These are phyloP conservation scores for Labeo calbasu DNA, from an alignment of 2,797 vertebrate genomes.

Conservation along the genomic window DNA sequence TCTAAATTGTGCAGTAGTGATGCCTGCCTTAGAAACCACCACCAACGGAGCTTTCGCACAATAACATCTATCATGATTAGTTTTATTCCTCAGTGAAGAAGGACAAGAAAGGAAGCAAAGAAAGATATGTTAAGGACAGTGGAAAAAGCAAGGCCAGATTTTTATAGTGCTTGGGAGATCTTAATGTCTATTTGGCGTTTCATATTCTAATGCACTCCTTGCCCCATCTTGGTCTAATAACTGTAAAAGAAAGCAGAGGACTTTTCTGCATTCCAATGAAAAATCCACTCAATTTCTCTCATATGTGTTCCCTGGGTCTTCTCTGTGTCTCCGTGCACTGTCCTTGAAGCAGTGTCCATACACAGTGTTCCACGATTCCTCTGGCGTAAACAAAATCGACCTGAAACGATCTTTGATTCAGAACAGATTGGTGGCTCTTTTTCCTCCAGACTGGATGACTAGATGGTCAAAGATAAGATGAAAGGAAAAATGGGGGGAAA, in stretches of 20 bases:
- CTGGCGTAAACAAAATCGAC: conserved; percentile 51
- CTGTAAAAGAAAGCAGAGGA: conserved; percentile 63
- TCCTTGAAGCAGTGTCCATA: conserved; percentile 45
- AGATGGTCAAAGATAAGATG: conserved; percentile 50
- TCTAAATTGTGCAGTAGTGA: not conserved
- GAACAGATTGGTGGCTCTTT: conserved; percentile 58
- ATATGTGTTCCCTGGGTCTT: conserved; percentile 59
- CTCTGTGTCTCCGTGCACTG: conserved; percentile 43
- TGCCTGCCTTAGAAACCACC: not conserved
- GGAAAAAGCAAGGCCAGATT: conserved; percentile 17
- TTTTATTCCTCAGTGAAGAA: not conserved
- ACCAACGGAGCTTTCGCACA: not conserved
- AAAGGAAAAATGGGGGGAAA: conserved; percentile 36
- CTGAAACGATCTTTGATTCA: conserved; percentile 54
- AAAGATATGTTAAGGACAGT: not conserved
- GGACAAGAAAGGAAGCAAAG: conserved; percentile 17
- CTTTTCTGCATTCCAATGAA: conserved; percentile 58
- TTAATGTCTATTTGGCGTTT: conserved; percentile 49
- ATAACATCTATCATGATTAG: not conserved
- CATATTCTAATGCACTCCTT: conserved; percentile 55
- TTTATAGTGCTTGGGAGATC: conserved; percentile 42
- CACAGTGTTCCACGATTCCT: conserved; percentile 55
- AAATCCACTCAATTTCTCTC: conserved; percentile 52
- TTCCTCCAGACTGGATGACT: conserved; percentile 49
- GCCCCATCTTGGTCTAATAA: conserved; percentile 66